phyloP scores from a whole-genome alignment of 1,140 invertebrate genomes.

The Cepaea nemoralis region DNA sequence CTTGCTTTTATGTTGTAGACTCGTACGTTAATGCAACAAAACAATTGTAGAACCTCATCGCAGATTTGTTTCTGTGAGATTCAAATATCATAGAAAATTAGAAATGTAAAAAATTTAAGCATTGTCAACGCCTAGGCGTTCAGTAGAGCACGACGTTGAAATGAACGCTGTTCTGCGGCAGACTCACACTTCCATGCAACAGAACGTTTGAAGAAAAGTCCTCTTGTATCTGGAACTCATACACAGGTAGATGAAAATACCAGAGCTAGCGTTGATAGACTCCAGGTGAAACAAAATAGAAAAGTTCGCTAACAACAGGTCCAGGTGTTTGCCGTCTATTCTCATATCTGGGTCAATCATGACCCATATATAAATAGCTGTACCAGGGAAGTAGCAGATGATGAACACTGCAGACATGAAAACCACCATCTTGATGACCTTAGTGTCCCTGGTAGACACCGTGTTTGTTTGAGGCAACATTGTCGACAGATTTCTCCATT shows the following conservation, averaged over 20 bases:
- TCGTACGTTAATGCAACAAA: too few species aligned
- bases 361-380: background rate
- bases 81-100: too few species aligned
- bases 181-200: too few species aligned
- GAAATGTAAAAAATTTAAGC: too few species aligned
- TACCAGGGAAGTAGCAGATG: constrained; percentile 15
- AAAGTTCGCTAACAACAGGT: background rate
- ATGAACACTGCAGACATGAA: constrained; percentile 20
- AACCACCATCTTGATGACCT: constrained; percentile 28
- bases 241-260: constrained; percentile 9
- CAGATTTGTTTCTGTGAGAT: too few species aligned
- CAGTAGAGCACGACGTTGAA: too few species aligned
- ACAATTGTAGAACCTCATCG: too few species aligned
- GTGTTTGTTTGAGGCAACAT: background rate
- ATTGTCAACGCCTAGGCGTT: too few species aligned
- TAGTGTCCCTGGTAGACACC: background rate
- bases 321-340: background rate
- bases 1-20: too few species aligned
- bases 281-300: constrained; percentile 8
- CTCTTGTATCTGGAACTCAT: constrained; percentile 26
- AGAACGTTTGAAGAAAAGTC: constrained; percentile 11
- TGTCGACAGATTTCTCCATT: background rate
- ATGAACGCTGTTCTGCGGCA: too few species aligned
- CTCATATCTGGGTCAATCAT: constrained; percentile 18
- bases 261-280: background rate